phyloP scores from a whole-genome alignment of 92 coral and sea anemone genomes.

The Montipora capitata region DNA sequence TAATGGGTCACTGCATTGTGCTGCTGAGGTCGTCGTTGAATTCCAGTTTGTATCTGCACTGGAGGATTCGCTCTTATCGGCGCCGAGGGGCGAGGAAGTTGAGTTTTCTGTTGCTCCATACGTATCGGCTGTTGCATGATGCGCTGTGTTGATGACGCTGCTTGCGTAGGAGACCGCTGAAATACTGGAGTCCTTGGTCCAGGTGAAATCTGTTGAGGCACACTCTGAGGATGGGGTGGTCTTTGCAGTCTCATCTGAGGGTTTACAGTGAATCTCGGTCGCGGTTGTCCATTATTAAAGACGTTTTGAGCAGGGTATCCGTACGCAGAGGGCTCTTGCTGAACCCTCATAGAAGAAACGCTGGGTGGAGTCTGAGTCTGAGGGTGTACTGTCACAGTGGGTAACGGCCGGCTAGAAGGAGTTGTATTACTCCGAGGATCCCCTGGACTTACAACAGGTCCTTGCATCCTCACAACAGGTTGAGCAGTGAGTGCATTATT shows the following conservation, averaged over 20 bases:
- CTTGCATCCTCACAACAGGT: slow-evolving; percentile 28
- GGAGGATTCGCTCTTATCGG: slow-evolving; percentile 35
- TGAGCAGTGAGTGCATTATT: slow-evolving; percentile 20
- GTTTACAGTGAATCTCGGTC: slow-evolving; percentile 40
- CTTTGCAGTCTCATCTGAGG: slow-evolving; percentile 35
- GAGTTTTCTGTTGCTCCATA: slow-evolving; percentile 43
- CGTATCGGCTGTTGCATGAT: slow-evolving; percentile 51
- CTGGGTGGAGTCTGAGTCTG: slow-evolving; percentile 80
- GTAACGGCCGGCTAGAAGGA: slow-evolving; percentile 73
- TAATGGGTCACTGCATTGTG: slow-evolving; percentile 17
- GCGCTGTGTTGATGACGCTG: slow-evolving; percentile 28
- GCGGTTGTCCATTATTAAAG: slow-evolving; percentile 32
- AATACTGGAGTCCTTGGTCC: slow-evolving; percentile 33
- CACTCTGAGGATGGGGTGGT: slow-evolving; percentile 25
- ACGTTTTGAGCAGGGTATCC: slow-evolving; percentile 35
- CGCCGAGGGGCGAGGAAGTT: slow-evolving; percentile 31
- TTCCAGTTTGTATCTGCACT: slow-evolving; percentile 24
- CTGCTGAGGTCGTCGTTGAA: slow-evolving; percentile 25
- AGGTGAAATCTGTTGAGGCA: slow-evolving; percentile 23
- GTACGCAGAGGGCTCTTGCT: slow-evolving; percentile 39
- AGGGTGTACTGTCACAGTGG: slow-evolving; percentile 96
- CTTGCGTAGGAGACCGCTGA: slow-evolving; percentile 13
- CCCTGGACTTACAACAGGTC: slow-evolving; percentile 25
- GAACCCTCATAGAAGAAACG: slow-evolving; percentile 64
- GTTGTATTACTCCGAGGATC: slow-evolving; percentile 36